Evolutionary conservation across 2,113 vertebrate genomes (phyloP).

Genomic region (Malaclemys terrapin): DNA sequence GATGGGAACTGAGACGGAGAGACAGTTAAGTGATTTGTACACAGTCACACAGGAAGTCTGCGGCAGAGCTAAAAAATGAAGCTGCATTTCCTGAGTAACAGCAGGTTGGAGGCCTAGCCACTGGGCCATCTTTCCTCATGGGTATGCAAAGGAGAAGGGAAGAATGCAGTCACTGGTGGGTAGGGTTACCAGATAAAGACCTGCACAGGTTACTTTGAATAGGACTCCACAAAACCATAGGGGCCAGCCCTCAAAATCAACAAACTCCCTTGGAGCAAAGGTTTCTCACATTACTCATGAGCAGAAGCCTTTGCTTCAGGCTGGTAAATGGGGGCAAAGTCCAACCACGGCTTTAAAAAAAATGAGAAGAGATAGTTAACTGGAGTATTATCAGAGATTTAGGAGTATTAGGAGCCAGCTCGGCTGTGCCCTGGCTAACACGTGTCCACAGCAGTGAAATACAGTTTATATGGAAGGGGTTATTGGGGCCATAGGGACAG

Average conservation of each 20-base stretch:
- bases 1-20: not conserved
- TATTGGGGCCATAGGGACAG: conserved; percentile 59
- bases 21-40: not conserved
- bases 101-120: not conserved
- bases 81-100: not conserved
- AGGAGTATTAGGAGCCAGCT: conserved; percentile 33
- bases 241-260: not conserved
- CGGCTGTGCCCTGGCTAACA: conserved; percentile 55
- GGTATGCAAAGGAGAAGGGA: not conserved
- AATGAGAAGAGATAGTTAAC: conserved; percentile 8
- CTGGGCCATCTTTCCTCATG: not conserved
- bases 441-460: conserved; percentile 64
- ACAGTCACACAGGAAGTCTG: not conserved
- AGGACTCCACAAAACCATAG: not conserved
- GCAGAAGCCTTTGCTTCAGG: not conserved
- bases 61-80: not conserved
- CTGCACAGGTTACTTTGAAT: not conserved
- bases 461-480: conserved; percentile 41
- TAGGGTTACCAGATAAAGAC: not conserved
- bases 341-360: not conserved
- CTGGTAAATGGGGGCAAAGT: not conserved
- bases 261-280: not conserved
- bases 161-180: not conserved
- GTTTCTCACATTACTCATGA: not conserved
- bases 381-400: conserved; percentile 50